Percentiles rank a stretch among this genome's conserved stretches.
Conservation (phyloP, 2,797 vertebrate genomes). For the Macropus fuliginosus region DNA sequence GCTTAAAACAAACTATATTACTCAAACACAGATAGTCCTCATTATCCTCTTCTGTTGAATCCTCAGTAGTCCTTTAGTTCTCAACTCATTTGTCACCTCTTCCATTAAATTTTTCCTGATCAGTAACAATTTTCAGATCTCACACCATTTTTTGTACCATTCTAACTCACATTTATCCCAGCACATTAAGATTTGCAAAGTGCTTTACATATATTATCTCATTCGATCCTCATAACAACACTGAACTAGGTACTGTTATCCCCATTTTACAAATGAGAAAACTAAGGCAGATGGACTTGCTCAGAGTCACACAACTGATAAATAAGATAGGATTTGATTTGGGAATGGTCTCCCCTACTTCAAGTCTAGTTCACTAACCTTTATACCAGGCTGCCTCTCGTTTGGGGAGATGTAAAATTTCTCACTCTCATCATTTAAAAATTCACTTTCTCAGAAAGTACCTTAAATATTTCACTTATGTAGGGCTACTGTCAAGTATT, state of each 20-base stretch:
- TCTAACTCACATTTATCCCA: not conserved
- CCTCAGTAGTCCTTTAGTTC: not conserved
- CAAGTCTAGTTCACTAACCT: not conserved
- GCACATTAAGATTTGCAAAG: not conserved
- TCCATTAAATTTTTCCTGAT: not conserved
- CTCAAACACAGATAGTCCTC: not conserved
- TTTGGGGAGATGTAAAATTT: not conserved
- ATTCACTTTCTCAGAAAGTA: not conserved
- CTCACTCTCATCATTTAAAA: not conserved
- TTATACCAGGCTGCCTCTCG: not conserved
- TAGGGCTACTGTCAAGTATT: not conserved
- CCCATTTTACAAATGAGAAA: not conserved
- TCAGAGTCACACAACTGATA: not conserved
- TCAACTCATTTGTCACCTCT: not conserved
- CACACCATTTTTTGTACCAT: not conserved
- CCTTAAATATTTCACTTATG: not conserved
- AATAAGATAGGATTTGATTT: not conserved
- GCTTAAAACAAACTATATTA: not conserved
- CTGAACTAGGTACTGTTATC: not conserved
- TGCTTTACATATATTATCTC: not conserved
- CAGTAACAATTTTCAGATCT: not conserved
- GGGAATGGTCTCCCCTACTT: not conserved
- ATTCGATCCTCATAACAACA: not conserved
- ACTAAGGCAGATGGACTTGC: not conserved
- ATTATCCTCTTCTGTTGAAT: not conserved